Conservation (phyloP, 2,113 vertebrate genomes). For the Axis porcinus region DNA sequence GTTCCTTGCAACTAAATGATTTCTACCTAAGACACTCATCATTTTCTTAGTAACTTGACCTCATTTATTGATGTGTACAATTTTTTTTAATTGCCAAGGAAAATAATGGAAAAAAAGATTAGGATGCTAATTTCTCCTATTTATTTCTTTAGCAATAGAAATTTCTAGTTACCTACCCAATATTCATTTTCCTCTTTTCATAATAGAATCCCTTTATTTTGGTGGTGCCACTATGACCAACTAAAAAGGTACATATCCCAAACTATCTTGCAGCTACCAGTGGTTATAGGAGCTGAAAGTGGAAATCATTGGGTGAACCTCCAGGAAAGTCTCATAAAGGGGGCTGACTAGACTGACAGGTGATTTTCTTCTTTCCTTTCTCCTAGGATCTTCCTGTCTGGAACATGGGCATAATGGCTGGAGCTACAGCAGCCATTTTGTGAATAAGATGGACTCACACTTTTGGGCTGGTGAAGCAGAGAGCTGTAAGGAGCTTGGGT, state of each 20-base stretch:
- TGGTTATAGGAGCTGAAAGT: not conserved
- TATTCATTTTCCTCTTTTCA: not conserved
- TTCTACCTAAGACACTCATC: not conserved
- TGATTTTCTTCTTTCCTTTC: not conserved
- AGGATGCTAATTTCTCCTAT: not conserved
- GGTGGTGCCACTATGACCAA: not conserved
- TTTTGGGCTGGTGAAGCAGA: not conserved
- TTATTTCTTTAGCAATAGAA: not conserved
- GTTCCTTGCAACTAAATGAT: not conserved
- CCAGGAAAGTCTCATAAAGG: not conserved
- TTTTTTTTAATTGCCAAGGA: not conserved
- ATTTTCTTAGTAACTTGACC: constrained; percentile 42
- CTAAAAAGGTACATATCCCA: not conserved
- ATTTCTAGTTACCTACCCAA: not conserved
- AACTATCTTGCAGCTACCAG: not conserved
- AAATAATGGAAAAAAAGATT: constrained; percentile 14
- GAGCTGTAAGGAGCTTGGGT: not conserved
- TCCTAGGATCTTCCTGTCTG: not conserved
- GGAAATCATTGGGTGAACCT: not conserved
- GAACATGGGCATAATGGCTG: not conserved
- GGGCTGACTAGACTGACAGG: not conserved
- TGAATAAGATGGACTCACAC: not conserved
- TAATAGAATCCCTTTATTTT: not conserved
- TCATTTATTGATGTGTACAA: constrained; percentile 42
- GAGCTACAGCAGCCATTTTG: not conserved